Evolutionary conservation across 2,888 invertebrate genomes (phyloP).

Genomic region (Miltochrista miniata): DNA sequence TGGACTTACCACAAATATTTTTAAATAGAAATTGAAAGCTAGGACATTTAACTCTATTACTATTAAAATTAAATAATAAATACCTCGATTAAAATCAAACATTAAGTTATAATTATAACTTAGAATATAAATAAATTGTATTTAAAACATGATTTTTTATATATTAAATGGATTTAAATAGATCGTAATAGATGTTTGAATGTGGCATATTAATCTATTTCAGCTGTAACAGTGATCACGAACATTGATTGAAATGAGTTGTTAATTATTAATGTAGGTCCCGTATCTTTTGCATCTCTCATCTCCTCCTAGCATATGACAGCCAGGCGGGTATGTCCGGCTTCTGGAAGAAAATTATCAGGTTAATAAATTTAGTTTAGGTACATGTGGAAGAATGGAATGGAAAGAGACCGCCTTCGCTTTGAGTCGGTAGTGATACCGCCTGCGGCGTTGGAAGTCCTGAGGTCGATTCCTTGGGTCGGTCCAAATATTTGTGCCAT

Average conservation of each 20-base stretch:
- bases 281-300: slow-evolving; percentile 89
- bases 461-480: too few relatives aligned
- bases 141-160: too few relatives aligned
- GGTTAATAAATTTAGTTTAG: too few relatives aligned
- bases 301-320: slow-evolving; percentile 97
- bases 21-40: slow-evolving; percentile 13
- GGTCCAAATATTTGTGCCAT: too few relatives aligned
- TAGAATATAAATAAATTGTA: too few relatives aligned
- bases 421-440: too few relatives aligned
- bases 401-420: too few relatives aligned
- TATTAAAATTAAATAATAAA: slow-evolving; percentile 11
- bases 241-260: slow-evolving; percentile 53
- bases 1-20: slow-evolving; percentile 5
- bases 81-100: slow-evolving; percentile 6
- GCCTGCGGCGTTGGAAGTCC: too few relatives aligned
- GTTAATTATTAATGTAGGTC: slow-evolving; percentile 44
- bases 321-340: slow-evolving; percentile 82
- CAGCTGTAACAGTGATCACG: slow-evolving; percentile 53
- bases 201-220: slow-evolving; percentile 46
- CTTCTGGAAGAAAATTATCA: slow-evolving; percentile 61
- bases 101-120: slow-evolving; percentile 12
- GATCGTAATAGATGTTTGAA: slow-evolving; percentile 81
- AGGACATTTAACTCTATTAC: not conserved
- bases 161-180: too few relatives aligned
- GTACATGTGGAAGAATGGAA: too few relatives aligned